A percentile compares a stretch with the other conserved stretches of the same genome.
Conservation (phyloP, 2,113 vertebrate genomes). For the Meleagris gallopavo region DNA sequence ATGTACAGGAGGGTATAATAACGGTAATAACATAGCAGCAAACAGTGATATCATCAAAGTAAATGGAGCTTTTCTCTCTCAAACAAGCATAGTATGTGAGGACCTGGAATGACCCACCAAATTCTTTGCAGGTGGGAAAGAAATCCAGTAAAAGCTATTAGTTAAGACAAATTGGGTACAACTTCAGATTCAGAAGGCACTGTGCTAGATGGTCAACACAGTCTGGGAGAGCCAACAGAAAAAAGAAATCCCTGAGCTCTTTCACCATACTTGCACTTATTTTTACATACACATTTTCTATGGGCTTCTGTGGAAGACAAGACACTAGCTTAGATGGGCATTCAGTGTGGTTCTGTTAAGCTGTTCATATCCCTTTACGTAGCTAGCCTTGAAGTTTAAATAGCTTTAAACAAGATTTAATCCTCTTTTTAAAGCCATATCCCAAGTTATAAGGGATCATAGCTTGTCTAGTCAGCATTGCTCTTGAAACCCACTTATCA, state of each 20-base stretch:
- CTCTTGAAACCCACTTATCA: not conserved
- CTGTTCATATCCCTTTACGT: not conserved
- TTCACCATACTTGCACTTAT: not conserved
- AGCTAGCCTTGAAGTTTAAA: not conserved
- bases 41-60: not conserved
- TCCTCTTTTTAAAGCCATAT: not conserved
- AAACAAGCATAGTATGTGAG: not conserved
- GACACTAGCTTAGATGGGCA: not conserved
- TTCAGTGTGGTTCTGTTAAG: not conserved
- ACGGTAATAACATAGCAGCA: not conserved
- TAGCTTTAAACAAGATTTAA: not conserved
- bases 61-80: not conserved
- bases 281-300: not conserved
- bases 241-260: not conserved
- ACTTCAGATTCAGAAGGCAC: not conserved
- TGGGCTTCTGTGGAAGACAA: not conserved
- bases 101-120: not conserved
- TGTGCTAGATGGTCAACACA: not conserved
- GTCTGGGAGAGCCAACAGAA: not conserved
- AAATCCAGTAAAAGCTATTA: not conserved
- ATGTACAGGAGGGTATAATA: slow-evolving; percentile 12
- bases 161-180: not conserved
- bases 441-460: not conserved
- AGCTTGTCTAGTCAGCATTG: not conserved
- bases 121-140: not conserved